Percentiles rank a stretch among this genome's conserved stretches.
Evolutionary conservation across 1,140 invertebrate genomes (phyloP).

Genomic region (Brachionus rubens): DNA sequence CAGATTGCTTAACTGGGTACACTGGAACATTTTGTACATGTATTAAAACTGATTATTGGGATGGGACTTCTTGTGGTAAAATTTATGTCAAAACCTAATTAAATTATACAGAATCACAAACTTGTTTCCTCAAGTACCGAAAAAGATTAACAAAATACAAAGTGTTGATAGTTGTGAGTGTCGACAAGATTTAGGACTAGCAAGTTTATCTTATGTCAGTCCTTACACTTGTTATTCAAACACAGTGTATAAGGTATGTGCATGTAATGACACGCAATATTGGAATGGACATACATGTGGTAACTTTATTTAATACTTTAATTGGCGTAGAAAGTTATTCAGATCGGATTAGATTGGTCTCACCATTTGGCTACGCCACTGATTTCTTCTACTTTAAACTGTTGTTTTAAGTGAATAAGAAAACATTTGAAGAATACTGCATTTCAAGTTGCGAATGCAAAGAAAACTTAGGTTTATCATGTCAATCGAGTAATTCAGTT

Average conservation of each 20-base stretch:
- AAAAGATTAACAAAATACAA: not conserved
- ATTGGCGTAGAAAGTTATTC: no score
- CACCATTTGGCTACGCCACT: no score
- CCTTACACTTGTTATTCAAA: not conserved
- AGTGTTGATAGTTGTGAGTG: not conserved
- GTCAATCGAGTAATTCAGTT: not conserved
- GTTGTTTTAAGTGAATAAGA: not conserved
- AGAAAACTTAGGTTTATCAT: not conserved
- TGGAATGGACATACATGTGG: conserved; percentile 13
- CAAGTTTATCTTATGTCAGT: not conserved
- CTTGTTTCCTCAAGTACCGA: not conserved
- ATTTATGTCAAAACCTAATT: not conserved
- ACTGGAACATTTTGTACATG: not conserved
- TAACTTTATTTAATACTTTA: no score
- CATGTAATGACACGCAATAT: conserved; percentile 11
- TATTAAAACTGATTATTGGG: conserved; percentile 30
- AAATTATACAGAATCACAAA: not conserved
- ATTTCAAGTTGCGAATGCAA: not conserved
- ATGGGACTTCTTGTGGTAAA: not conserved
- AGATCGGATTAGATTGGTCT: no score
- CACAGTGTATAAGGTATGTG: not conserved
- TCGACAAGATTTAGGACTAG: not conserved
- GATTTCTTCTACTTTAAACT: no score
- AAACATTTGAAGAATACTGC: not conserved
- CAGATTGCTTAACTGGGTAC: not conserved